These are phyloP conservation scores for Serilophus lunatus DNA, from an alignment of 2,113 vertebrate genomes.

Conservation along the genomic window DNA sequence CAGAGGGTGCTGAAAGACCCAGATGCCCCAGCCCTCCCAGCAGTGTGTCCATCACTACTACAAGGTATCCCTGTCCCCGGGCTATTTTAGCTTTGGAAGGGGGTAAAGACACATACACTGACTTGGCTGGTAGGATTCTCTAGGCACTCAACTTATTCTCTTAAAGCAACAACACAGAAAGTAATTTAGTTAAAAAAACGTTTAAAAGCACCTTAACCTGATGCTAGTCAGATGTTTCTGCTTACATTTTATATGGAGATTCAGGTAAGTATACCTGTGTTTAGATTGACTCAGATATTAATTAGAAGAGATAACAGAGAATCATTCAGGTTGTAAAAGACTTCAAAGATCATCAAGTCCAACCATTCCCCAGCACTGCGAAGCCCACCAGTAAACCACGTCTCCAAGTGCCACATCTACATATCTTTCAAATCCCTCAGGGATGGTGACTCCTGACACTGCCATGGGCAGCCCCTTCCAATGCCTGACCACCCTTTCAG, in stretches of 20 bases:
- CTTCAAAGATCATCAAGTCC: background rate
- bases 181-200: background rate
- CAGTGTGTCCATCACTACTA: accelerated
- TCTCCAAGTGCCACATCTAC: background rate
- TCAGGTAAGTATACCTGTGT: background rate
- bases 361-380: background rate
- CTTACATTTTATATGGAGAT: background rate
- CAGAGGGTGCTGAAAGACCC: background rate
- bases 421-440: background rate
- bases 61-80: background rate
- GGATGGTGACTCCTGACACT: background rate
- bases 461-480: background rate
- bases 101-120: background rate
- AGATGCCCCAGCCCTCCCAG: background rate
- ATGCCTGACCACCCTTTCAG: background rate
- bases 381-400: background rate
- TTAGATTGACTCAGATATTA: background rate
- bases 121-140: background rate
- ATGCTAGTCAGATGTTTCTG: background rate
- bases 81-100: background rate
- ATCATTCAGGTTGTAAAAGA: background rate
- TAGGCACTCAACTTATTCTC: background rate
- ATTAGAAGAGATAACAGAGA: background rate
- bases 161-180: background rate
- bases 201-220: background rate